Evolutionary conservation across 2,797 vertebrate species (phyloP).

Genomic region (Rhynchotus rufescens): DNA sequence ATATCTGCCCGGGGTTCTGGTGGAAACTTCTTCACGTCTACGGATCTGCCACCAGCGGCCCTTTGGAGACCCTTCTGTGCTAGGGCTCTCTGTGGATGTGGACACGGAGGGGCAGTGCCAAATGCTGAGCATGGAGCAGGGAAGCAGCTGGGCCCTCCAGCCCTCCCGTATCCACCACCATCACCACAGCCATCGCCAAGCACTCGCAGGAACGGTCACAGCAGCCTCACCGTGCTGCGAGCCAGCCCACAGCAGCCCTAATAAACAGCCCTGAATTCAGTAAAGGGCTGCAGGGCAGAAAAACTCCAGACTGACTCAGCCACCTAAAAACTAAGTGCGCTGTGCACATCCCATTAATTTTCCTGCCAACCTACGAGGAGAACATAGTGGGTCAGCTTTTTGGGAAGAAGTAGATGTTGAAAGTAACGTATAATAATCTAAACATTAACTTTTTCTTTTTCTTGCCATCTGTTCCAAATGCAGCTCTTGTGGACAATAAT

Average conservation of each 20-base stretch:
- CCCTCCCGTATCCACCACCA: too few relatives aligned
- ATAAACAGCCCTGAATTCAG: slow-evolving; percentile 38
- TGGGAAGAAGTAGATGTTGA: slow-evolving; percentile 10
- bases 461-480: background rate
- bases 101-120: too few relatives aligned
- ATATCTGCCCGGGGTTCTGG: background rate
- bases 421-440: slow-evolving; percentile 16
- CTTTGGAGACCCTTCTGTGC: too few relatives aligned
- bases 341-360: slow-evolving; percentile 34
- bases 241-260: background rate
- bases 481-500: background rate
- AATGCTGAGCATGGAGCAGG: too few relatives aligned
- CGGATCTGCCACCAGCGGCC: too few relatives aligned
- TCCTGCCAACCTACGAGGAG: slow-evolving; percentile 47
- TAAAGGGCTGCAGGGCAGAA: slow-evolving; percentile 35
- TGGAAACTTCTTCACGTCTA: background rate
- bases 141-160: too few relatives aligned
- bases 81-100: too few relatives aligned
- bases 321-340: slow-evolving; percentile 27
- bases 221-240: background rate
- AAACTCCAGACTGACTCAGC: slow-evolving; percentile 6
- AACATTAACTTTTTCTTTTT: background rate
- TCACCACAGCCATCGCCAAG: too few relatives aligned
- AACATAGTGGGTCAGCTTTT: slow-evolving; percentile 19
- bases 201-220: too few relatives aligned